Evolutionary conservation across 2,797 vertebrate species (phyloP).

Genomic region (Pitangus sulphuratus): DNA sequence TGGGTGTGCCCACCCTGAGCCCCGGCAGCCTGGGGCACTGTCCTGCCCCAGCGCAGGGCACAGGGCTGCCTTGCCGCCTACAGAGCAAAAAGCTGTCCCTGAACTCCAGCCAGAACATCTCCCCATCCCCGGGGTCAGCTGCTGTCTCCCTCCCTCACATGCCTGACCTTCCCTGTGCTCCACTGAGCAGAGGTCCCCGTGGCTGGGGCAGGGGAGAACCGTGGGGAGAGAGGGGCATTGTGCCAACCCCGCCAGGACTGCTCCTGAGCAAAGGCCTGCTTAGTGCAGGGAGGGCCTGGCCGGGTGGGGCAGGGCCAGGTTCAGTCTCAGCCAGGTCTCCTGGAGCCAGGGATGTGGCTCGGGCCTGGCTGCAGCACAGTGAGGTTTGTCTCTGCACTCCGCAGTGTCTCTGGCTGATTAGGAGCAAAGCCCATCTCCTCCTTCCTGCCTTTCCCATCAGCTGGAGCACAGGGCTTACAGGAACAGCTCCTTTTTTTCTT

Average conservation of each 20-base stretch:
- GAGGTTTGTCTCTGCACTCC: not conserved
- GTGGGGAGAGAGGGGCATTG: not conserved
- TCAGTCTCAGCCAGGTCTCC: not conserved
- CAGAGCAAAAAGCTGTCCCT: not conserved
- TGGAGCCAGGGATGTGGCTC: not conserved
- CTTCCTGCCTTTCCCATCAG: conserved; percentile 28
- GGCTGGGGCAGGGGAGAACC: not conserved
- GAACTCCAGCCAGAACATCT: not conserved
- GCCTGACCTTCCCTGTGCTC: not conserved
- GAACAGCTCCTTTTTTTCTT: conserved; percentile 24
- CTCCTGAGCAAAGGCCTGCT: not conserved
- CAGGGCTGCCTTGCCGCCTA: not conserved
- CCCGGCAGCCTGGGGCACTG: not conserved
- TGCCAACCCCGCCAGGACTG: not conserved
- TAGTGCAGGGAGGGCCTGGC: not conserved
- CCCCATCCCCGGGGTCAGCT: not conserved
- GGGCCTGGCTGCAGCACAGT: not conserved
- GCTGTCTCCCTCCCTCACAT: not conserved
- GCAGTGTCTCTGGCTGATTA: conserved; percentile 16
- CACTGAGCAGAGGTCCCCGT: fast-evolving
- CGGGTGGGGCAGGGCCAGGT: not conserved
- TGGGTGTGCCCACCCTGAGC: fast-evolving
- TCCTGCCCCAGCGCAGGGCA: not conserved
- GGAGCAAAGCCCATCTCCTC: conserved; percentile 46
- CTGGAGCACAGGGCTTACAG: not conserved